Base-by-base conservation (phyloP, 1,140 invertebrate species). In the Pseudachorutes palmiensis region DNA sequence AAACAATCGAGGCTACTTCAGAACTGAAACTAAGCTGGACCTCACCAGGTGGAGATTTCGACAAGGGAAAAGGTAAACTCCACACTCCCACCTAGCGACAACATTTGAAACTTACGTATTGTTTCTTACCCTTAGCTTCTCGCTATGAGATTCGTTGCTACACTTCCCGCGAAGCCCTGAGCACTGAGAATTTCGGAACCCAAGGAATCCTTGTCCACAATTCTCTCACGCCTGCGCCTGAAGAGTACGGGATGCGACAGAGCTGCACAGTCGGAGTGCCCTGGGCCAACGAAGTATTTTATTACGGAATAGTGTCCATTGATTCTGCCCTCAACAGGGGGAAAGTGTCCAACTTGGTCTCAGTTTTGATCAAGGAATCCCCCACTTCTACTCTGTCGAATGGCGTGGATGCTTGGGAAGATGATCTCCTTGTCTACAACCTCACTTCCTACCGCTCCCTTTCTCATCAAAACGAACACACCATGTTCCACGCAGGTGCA, bases 271-370 rank as follows among this genome's bases (percentile, higher is more conserved):
- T 76, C 2, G 73, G 72, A 9, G 75, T 77, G 3, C 76, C 76
- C 2, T 77, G 76, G 76, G 61, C 74, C 22, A 77, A 77, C 51
- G 74, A 77, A 62, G 69, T 75, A 24, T 77, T 77, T 62, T 77
- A 76, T 69, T 77, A 77, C 68, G 76, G 74, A 26, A 72, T 77
- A 16, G 75, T 77, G 1, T 73, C 75, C 12, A 70, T 75, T 64
- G 76, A 77, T 63, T 67, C 58, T 51, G 65, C 66, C 32, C 66
- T 70, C 32, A 76, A 76, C 62, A 64, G 75, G 30, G 75, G 72
- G 36, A 70, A 73, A 66, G 75, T 77, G 12, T 77, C 76, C 26
- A 77, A 77, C 51, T 69, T 76, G 30, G 73, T 76, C 24, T 68
- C 76, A 16, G 74, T 75, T 31, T 70, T 75, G 14, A 76, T 76